These are phyloP conservation scores for Rhamphomyia laevipes DNA, from an alignment of 2,888 invertebrate species.

Conservation along the genomic window DNA sequence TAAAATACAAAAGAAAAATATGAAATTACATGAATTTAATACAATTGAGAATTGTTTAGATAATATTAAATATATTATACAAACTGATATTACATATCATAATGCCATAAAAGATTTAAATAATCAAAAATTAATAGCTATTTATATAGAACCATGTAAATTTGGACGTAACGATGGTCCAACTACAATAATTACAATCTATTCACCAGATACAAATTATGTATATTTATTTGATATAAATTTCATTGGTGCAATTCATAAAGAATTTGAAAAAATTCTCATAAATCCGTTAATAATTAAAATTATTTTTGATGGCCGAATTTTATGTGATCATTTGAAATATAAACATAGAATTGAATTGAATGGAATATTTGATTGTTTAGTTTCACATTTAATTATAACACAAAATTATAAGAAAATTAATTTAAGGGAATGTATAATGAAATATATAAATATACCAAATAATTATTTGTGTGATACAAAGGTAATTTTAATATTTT, in stretches of 20 bases:
- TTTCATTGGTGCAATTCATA: slow-evolving; percentile 20
- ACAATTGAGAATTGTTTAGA: slow-evolving; percentile 16
- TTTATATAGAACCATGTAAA: slow-evolving; percentile 20
- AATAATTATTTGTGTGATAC: slow-evolving; percentile 15
- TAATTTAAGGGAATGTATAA: slow-evolving; percentile 16
- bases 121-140: slow-evolving; percentile 17
- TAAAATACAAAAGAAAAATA: background rate
- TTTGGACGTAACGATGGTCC: slow-evolving; percentile 19
- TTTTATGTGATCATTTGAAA: slow-evolving; percentile 21
- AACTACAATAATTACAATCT: slow-evolving; percentile 19
- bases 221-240: slow-evolving; percentile 25
- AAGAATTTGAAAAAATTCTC: slow-evolving; percentile 20
- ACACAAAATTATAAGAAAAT: slow-evolving; percentile 14
- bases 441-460: slow-evolving; percentile 18
- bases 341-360: slow-evolving; percentile 18
- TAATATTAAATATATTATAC: slow-evolving; percentile 16
- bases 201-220: slow-evolving; percentile 14
- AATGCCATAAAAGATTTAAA: slow-evolving; percentile 23
- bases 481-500: slow-evolving; percentile 1
- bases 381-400: slow-evolving; percentile 21
- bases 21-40: slow-evolving; percentile 8
- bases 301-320: slow-evolving; percentile 20
- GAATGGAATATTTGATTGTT: slow-evolving; percentile 22
- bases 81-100: slow-evolving; percentile 24
- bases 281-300: slow-evolving; percentile 21